These are phyloP conservation scores for Beroe ovata DNA, from an alignment of 37 sponge, comb jelly and placozoan genomes.

Conservation along the genomic window DNA sequence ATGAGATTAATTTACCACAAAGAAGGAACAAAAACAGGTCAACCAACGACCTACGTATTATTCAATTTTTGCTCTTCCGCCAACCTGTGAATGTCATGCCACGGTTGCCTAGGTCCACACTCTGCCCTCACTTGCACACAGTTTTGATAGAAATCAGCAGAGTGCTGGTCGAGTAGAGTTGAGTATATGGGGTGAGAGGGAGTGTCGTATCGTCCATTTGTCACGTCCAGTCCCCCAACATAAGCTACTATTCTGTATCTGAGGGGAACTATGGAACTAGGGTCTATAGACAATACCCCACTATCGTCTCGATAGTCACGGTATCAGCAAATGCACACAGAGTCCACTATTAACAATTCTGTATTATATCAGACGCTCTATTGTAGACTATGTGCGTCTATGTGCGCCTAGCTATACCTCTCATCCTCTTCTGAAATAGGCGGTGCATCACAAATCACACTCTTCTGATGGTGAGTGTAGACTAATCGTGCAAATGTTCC, in stretches of 20 bases:
- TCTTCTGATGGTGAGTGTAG: constrained; percentile 59
- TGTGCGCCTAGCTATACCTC: too few species aligned
- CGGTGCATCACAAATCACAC: constrained; percentile 38
- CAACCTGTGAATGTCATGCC: constrained; percentile 58
- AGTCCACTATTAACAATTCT: too few species aligned
- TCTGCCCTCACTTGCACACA: not conserved
- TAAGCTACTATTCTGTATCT: constrained; percentile 8
- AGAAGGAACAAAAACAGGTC: not conserved
- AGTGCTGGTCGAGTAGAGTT: constrained; percentile 13
- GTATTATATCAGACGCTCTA: too few species aligned
- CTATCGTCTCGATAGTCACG: too few species aligned
- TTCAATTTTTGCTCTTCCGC: too few species aligned
- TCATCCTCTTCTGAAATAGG: constrained; percentile 41
- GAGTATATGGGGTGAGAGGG: constrained; percentile 22
- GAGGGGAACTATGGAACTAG: too few species aligned
- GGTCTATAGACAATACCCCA: too few species aligned
- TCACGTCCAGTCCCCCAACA: constrained; percentile 43
- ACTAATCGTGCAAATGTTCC: constrained; percentile 3
- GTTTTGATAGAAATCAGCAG: constrained; percentile 52
- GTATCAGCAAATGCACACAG: too few species aligned
- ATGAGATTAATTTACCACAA: not conserved
- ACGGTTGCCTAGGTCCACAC: constrained; percentile 43
- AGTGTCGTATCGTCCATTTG: constrained; percentile 41
- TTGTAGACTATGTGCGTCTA: too few species aligned
- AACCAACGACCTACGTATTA: not conserved